Evolutionary conservation across 2,888 invertebrate species (phyloP), one percentile per base, ranked within the genome.

Genomic region (Adela reaumurella): DNA sequence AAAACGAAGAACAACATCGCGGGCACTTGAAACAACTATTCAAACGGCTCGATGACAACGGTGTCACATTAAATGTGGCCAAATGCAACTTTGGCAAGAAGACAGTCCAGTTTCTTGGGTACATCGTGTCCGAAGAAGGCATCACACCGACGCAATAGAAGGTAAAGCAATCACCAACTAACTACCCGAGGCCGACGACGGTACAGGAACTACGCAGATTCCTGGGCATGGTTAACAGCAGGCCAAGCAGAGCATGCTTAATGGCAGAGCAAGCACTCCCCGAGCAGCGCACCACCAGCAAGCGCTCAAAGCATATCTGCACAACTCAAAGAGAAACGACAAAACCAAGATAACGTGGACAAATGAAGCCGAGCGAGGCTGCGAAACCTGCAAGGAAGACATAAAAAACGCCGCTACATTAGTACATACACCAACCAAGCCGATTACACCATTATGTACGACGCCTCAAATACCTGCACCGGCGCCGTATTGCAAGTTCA

Each of bases 301-400:
- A 1, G 14, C 11, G n/a, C 45, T 54, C 41, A 52, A 54, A 18
- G 45, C 17, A 11, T 53, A 47, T 42, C 18, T 56, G 14, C 52
- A 49, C 14, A 52, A 52, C 16, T 10, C 53, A 2, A 58, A 55
- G 18, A 56, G 53, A 20, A 54, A 50, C 11, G 59, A 58, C 29
- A 55, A 57, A 47, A 52, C 53, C 1, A 3, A 11, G 17, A 56
- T 57, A n/a, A 16, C 43, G 1, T 57, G 57, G 58, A 53, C 48
- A 2, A 19, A 48, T 5, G 48, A 50, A n/a, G 17, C 46, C 46
- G 17, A 46, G 10, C 20, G 47, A 6, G 50, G 56, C 3, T 56
- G 53, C 46, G 53, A 52, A 24, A 18, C 52, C 41, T 53, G 52
- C 43, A 54, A 55, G 46, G 42, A 42, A 18, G 46, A 46, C n/a